Evolutionary conservation across 2,888 invertebrate species (phyloP).

Genomic region (Epistrophella euchroma): DNA sequence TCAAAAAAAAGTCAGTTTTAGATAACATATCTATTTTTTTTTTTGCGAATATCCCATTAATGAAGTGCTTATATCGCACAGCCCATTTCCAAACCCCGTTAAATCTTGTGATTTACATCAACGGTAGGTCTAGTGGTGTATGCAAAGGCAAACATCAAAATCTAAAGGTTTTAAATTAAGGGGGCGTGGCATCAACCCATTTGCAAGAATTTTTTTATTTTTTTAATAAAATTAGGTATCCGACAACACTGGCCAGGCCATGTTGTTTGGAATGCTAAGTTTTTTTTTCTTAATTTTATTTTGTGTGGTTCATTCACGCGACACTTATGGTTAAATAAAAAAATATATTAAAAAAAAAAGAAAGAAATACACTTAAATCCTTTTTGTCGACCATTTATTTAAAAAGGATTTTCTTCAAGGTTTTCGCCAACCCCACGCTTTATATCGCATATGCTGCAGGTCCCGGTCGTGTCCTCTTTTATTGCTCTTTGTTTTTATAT

Average conservation of each 20-base stretch:
- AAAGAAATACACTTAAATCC: conserved; percentile 58
- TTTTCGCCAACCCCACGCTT: neutral
- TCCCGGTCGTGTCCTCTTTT: conserved; percentile 32
- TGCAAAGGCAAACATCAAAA: no score
- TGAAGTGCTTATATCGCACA: no score
- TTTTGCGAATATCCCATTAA: no score
- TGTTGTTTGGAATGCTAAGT: neutral
- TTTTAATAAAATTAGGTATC: neutral
- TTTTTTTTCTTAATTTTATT: neutral
- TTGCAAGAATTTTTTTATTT: no score
- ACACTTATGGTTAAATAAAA: conserved; percentile 55
- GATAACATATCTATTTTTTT: no score
- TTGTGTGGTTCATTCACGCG: conserved; percentile 55
- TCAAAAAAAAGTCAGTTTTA: no score
- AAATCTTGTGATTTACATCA: no score
- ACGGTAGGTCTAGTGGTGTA: no score
- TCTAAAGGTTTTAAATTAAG: no score
- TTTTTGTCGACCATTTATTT: conserved; percentile 73
- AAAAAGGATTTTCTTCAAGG: conserved; percentile 66
- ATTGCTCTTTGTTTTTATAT: conserved; percentile 32
- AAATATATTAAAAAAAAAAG: neutral
- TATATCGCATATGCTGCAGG: no score
- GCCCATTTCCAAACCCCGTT: no score
- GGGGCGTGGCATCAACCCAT: no score
- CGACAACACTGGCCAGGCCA: conserved; percentile 13